These are phyloP conservation scores for Scaptomyza parva DNA, from an alignment of 2,888 invertebrate genomes.

Conservation along the genomic window DNA sequence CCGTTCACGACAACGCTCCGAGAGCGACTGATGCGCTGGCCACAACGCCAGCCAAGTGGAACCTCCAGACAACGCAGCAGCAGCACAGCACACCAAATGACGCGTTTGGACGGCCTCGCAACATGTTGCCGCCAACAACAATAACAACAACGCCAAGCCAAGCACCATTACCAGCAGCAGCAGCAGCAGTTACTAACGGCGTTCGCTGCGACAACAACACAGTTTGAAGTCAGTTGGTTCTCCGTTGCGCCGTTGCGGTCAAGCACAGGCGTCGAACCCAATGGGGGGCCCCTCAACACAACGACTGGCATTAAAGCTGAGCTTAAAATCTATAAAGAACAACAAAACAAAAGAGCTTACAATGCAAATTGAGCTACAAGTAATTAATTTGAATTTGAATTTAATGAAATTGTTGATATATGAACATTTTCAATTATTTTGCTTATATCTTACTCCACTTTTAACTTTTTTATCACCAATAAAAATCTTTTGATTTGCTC, in stretches of 20 bases:
- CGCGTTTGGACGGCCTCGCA: constrained; percentile 36
- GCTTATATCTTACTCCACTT: too few relatives aligned
- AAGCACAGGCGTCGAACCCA: constrained; percentile 31
- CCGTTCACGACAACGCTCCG: constrained; percentile 84
- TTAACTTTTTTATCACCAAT: too few relatives aligned
- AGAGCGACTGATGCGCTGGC: constrained; percentile 81
- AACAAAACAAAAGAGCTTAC: too few relatives aligned
- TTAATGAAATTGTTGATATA: too few relatives aligned
- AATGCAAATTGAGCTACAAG: too few relatives aligned
- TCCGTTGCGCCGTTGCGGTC: constrained; percentile 29
- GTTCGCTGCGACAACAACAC: not conserved
- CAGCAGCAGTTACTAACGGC: constrained; percentile 5
- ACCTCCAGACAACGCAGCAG: constrained; percentile 31
- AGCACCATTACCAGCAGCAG: too few relatives aligned
- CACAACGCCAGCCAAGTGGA: constrained; percentile 39
- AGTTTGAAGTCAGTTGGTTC: constrained; percentile 28
- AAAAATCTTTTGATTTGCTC: too few relatives aligned
- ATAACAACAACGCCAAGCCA: too few relatives aligned
- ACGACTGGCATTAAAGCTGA: not conserved
- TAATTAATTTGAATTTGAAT: too few relatives aligned
- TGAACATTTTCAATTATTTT: too few relatives aligned
- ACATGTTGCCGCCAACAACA: constrained; percentile 53
- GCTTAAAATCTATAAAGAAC: not conserved
- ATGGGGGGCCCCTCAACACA: not conserved
- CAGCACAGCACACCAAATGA: constrained; percentile 18